Evolutionary conservation across 2,797 vertebrate genomes (phyloP).

Genomic region (Gobio occitaniae): DNA sequence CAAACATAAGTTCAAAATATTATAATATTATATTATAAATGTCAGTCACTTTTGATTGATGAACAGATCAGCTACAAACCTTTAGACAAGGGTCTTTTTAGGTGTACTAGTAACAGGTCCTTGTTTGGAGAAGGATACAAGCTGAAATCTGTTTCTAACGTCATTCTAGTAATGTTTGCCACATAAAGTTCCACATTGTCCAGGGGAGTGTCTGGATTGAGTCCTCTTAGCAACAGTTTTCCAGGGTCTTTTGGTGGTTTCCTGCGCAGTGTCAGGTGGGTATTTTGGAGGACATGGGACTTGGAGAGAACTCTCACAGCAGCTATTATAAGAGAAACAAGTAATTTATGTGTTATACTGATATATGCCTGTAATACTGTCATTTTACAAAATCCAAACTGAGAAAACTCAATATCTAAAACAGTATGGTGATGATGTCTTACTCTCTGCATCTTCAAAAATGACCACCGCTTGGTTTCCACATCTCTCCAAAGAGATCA

Average conservation of each 20-base stretch:
- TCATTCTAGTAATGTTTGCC: constrained; percentile 72
- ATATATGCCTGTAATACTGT: background rate
- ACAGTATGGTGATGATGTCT: constrained; percentile 47
- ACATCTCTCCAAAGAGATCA: constrained; percentile 72
- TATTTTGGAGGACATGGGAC: constrained; percentile 72
- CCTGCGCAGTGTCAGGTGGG: constrained; percentile 69
- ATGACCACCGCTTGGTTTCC: constrained; percentile 72
- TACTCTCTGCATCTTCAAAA: constrained; percentile 79
- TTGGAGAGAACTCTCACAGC: constrained; percentile 75
- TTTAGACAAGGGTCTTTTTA: constrained; percentile 68
- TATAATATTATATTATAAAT: background rate
- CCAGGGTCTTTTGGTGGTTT: constrained; percentile 74
- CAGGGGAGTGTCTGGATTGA: constrained; percentile 61
- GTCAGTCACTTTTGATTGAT: background rate
- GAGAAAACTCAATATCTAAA: background rate
- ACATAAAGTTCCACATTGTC: constrained; percentile 76
- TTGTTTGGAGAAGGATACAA: constrained; percentile 61
- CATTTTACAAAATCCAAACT: background rate
- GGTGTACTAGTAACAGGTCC: constrained; percentile 73
- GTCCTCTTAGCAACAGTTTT: constrained; percentile 76
- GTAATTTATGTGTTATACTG: background rate
- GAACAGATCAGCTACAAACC: constrained; percentile 65
- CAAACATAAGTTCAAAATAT: background rate
- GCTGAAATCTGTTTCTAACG: constrained; percentile 42
- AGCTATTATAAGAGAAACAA: constrained; percentile 66